A percentile compares a stretch with the other conserved stretches of the same genome.
Evolutionary conservation across 2,888 invertebrate species (phyloP).

Genomic region (Phasia obesa): DNA sequence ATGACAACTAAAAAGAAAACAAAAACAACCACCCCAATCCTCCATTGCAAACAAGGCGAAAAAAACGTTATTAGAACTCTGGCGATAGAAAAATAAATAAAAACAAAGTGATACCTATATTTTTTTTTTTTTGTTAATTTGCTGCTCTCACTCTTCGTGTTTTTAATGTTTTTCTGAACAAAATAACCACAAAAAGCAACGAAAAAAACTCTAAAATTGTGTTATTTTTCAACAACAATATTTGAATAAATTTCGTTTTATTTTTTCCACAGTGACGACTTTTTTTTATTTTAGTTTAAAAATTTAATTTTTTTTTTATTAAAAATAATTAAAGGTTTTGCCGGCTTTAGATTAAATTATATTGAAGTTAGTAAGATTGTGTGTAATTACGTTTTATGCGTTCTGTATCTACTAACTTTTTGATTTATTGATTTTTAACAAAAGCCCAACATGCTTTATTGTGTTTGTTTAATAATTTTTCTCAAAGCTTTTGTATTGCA

Average conservation of each 20-base stretch:
- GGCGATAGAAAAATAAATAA: constrained; percentile 58
- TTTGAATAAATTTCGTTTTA: constrained; percentile 22
- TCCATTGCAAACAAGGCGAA: constrained; percentile 49
- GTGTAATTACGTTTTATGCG: not conserved
- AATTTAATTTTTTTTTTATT: not conserved
- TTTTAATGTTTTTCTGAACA: constrained; percentile 54
- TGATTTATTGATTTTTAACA: constrained; percentile 70
- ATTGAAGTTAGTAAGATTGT: not conserved
- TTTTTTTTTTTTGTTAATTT: constrained; percentile 16
- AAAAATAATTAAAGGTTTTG: not conserved
- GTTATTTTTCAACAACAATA: constrained; percentile 40
- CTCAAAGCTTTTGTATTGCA: constrained; percentile 33
- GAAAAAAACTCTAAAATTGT: constrained; percentile 49
- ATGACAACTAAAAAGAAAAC: constrained; percentile 36
- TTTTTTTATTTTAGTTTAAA: constrained; percentile 4
- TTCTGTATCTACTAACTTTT: constrained; percentile 47
- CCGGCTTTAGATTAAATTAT: constrained; percentile 45
- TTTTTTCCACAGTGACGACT: not conserved
- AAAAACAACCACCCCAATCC: constrained; percentile 68
- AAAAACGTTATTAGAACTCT: constrained; percentile 46
- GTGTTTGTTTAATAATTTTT: constrained; percentile 44
- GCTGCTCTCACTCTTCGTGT: constrained; percentile 43
- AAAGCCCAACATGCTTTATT: constrained; percentile 62
- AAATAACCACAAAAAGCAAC: constrained; percentile 60
- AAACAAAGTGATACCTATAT: constrained; percentile 63